A percentile compares a stretch with the other conserved stretches of the same genome.
These are phyloP conservation scores for Clavelina lepadiformis DNA, from an alignment of 23 tunicate species.

Conservation along the genomic window DNA sequence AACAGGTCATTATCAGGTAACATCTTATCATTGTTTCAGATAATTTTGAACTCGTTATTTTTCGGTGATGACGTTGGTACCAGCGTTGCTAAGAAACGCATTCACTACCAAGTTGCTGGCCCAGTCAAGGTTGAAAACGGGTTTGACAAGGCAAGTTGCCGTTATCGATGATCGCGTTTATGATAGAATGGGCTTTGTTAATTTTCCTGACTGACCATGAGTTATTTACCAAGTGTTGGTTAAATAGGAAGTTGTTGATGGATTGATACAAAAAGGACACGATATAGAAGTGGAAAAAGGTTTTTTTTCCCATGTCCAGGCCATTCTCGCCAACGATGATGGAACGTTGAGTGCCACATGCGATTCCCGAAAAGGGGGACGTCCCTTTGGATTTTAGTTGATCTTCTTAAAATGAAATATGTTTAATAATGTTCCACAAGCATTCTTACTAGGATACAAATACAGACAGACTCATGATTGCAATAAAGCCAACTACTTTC, in stretches of 20 bases:
- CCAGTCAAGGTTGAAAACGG: constrained; percentile 59
- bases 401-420: too few relatives aligned
- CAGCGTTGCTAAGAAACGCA: constrained; percentile 55
- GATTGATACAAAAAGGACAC: constrained; percentile 48
- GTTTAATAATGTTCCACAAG: too few relatives aligned
- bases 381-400: constrained; percentile 87
- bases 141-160: constrained; percentile 55
- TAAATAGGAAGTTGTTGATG: constrained; percentile 59
- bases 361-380: constrained; percentile 89
- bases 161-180: too few relatives aligned
- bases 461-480: too few relatives aligned
- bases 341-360: constrained; percentile 68
- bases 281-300: constrained; percentile 18
- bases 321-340: constrained; percentile 42
- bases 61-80: constrained; percentile 58
- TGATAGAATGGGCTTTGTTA: too few relatives aligned
- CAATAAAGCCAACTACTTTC: too few relatives aligned
- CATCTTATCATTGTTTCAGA: too few relatives aligned
- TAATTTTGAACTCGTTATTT: constrained; percentile 63
- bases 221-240: neutral
- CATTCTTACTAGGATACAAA: too few relatives aligned
- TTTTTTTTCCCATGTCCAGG: constrained; percentile 75
- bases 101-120: constrained; percentile 89
- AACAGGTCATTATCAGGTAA: too few relatives aligned
- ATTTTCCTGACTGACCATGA: neutral